A percentile compares a stretch with the other conserved stretches of the same genome.
phyloP scores from a whole-genome alignment of 2,113 vertebrate genomes.

The Chaetorhynchus papuensis region DNA sequence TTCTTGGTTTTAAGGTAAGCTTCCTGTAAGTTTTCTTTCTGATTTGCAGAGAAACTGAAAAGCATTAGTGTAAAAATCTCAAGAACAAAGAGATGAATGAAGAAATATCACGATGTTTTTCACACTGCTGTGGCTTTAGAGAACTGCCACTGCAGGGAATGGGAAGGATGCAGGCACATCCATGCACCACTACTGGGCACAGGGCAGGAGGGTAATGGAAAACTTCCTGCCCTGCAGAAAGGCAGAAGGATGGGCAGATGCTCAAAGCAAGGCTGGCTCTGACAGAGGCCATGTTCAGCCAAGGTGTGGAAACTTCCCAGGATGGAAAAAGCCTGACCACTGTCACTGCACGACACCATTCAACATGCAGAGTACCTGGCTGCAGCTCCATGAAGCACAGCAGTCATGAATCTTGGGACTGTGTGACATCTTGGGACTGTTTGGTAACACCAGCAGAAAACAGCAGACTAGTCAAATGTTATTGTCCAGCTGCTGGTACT shows the following conservation, averaged over 20 bases:
- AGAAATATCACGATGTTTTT: background rate
- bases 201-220: background rate
- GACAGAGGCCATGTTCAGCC: background rate
- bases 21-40: background rate
- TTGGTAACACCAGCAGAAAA: background rate
- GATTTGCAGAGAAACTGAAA: background rate
- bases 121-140: background rate
- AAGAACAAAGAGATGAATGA: background rate
- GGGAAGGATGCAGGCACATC: background rate
- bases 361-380: accelerated
- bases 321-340: background rate
- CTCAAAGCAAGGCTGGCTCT: background rate
- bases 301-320: background rate
- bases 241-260: background rate
- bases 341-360: background rate
- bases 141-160: background rate
- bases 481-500: background rate
- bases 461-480: background rate
- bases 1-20: background rate
- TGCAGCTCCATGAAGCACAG: background rate
- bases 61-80: background rate
- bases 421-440: accelerated
- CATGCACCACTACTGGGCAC: accelerated
- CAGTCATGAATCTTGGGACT: background rate
- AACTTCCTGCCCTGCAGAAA: background rate